Base-by-base conservation (phyloP, 1,140 invertebrate genomes). In the Drosophila ambigua region DNA sequence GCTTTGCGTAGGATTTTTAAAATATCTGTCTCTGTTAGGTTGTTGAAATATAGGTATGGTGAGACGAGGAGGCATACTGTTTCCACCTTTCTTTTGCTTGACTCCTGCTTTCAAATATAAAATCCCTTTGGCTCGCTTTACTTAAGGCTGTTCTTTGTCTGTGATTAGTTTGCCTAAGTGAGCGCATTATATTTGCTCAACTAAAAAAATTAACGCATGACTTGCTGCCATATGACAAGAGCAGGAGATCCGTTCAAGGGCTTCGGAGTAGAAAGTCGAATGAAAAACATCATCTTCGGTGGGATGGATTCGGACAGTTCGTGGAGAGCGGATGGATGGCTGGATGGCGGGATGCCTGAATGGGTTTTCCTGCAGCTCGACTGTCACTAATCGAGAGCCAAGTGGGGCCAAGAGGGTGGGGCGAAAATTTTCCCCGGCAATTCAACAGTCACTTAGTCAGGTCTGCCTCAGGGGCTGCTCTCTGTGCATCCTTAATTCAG, bases 121-220 rank as follows among this genome's bases (percentile, higher is more conserved):
- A 28, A 26, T 50, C 3, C 26, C 7, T 6, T 31, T n/a, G 6
- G 6, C 23, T 23, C 24, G 13, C 13, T 26, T 0, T 4, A 26
- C 26, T 68, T 35, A 4, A 1, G 43, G 31, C 16, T 35, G 35
- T 63, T 44, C 43, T 46, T 48, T 51, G 50, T 45, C 53, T 31
- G 45, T 48, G 46, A 64, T 60, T 66, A 66, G 44, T 53, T 62
- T 57, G 48, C 62, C 26, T 23, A 49, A 45, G 58, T 51, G 61
- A 54, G 53, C 63, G 57, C 62, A 67, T 55, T 41, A 61, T 68
- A 67, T 73, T 77, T 72, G 63, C 55, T 68, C 63, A 52, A 41
- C 26, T 66, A 35, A 50, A 72, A 59, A 55, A 82, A 65, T 68
- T 35, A 73, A 73, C 68, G 74, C 79, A 43, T 82, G 73, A 68